Conservation (phyloP, 2,113 vertebrate species). For the Pseudorhombus dupliciocellatus region DNA sequence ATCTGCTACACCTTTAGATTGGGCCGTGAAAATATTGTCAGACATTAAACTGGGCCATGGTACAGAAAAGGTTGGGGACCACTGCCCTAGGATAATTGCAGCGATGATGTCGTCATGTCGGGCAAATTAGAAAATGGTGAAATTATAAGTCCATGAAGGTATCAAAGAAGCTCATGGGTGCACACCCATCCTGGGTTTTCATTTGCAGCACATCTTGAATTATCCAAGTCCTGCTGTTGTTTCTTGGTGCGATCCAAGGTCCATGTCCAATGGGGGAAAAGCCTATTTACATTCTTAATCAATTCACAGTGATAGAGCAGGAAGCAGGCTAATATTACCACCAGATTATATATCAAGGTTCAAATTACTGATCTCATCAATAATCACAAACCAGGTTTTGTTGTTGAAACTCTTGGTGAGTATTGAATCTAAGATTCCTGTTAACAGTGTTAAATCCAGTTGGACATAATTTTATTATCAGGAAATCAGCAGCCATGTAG, state of each 20-base stretch:
- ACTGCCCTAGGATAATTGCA: slow-evolving; percentile 43
- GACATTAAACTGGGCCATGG: too few relatives aligned
- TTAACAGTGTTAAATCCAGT: neutral
- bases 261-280: slow-evolving; percentile 20
- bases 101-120: slow-evolving; percentile 39
- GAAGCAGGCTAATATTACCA: slow-evolving; percentile 20
- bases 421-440: slow-evolving; percentile 4
- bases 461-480: neutral
- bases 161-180: slow-evolving; percentile 32
- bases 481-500: neutral
- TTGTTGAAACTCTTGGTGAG: slow-evolving; percentile 1
- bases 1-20: too few relatives aligned
- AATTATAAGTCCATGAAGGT: slow-evolving; percentile 25
- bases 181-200: slow-evolving; percentile 28
- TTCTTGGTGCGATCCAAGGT: slow-evolving; percentile 39
- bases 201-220: slow-evolving; percentile 6
- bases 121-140: slow-evolving; percentile 43
- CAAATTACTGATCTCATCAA: slow-evolving; percentile 17
- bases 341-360: slow-evolving; percentile 7
- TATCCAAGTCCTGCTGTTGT: slow-evolving; percentile 44
- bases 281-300: slow-evolving; percentile 15
- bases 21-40: too few relatives aligned
- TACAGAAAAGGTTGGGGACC: too few relatives aligned
- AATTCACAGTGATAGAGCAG: slow-evolving; percentile 24
- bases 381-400: slow-evolving; percentile 22